Base-by-base conservation (phyloP, 2,113 vertebrate species). In the Prolemur simus region DNA sequence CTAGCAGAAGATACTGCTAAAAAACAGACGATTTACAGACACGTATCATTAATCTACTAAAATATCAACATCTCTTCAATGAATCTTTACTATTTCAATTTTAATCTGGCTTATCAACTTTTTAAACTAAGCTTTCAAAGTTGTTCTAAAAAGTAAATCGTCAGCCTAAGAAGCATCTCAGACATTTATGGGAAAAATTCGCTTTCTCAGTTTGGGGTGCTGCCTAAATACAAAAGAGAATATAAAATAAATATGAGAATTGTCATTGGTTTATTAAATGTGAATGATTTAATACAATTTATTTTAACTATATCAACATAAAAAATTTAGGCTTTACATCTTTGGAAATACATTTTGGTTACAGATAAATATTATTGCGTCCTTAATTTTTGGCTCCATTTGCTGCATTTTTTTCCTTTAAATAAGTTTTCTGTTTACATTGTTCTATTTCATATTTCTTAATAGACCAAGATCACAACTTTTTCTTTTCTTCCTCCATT, bases 81-180 rank as follows among this genome's bases (percentile, higher is more conserved):
- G 66, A 81, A 58, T 64, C 21, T 84, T 94, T 80, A 78, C 42
- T 95, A n/a, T 77, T n/a, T 87, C 58, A 91, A 68, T 47, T 78
- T 45, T 15, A 81, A 85, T 15, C 3, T 77, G 71, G 89, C 4
- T 52, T 74, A 85, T 63, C 27, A 91, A 66, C 17, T 42, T 91
- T 93, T 66, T 74, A 82, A 89, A 73, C 25, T 76, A 93, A 52
- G 14, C 3, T 49, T 93, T 93, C 8, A 18, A 93, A 96, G 52
- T 63, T 60, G 64, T 82, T 87, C 29, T 73, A 73, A 74, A 68
- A 95, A 80, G 32, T 49, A 54, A 85, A 66, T 37, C 52, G 7
- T 94, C 45, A 90, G 78, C 29, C 60, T 82, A 91, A 81, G 60
- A 77, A 77, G 11, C 14, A 84, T 52, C 23, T 60, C 23, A 21